A percentile compares a stretch with the other conserved stretches of the same genome.
Conservation (phyloP, 2,888 invertebrate species). For the Diarsia dahlii region DNA sequence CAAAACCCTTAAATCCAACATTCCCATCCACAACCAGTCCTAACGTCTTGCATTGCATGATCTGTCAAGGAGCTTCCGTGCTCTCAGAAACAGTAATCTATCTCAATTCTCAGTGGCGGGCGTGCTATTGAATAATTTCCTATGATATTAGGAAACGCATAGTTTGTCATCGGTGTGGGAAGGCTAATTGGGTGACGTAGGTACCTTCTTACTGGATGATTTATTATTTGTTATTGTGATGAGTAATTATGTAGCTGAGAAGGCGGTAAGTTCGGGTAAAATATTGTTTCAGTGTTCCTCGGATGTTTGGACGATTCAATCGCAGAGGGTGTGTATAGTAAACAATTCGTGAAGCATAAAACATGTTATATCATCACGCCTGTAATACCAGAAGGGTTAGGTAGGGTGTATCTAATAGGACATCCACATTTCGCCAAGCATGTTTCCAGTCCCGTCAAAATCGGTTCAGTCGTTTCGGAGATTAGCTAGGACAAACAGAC, state of each 20-base stretch:
- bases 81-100: conserved; percentile 55
- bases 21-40: conserved; percentile 14
- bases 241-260: neutral
- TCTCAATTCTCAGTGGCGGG: conserved; percentile 59
- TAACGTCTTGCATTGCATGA: conserved; percentile 51
- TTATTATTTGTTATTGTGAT: conserved; percentile 24
- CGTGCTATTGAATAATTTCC: conserved; percentile 60
- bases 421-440: too few relatives aligned
- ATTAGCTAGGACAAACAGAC: too few relatives aligned
- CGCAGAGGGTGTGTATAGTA: neutral
- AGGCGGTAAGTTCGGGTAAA: neutral
- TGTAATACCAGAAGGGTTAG: too few relatives aligned
- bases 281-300: neutral
- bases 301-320: neutral
- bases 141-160: conserved; percentile 45
- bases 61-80: conserved; percentile 63
- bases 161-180: conserved; percentile 35
- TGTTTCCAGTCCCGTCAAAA: too few relatives aligned
- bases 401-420: too few relatives aligned
- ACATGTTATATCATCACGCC: too few relatives aligned
- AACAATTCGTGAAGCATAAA: too few relatives aligned
- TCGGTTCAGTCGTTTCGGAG: too few relatives aligned
- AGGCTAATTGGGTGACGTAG: conserved; percentile 42
- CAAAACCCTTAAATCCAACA: neutral
- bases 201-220: conserved; percentile 35